Evolutionary conservation across 2,888 invertebrate species (phyloP).

Genomic region (Metellina segmentata): DNA sequence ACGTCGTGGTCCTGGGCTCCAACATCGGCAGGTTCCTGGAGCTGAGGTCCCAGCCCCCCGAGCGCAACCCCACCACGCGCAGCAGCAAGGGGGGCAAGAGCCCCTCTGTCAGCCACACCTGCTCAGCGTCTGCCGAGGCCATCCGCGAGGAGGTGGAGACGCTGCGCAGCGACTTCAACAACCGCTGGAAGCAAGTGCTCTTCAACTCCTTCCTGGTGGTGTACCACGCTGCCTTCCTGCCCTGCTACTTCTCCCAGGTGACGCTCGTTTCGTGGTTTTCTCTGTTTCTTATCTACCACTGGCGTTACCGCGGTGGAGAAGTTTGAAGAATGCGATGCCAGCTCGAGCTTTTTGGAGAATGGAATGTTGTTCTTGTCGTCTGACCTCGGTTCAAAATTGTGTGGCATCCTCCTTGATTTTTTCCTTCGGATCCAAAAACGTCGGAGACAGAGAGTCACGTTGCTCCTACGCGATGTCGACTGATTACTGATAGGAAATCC

Average conservation of each 20-base stretch:
- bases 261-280: no score
- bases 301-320: no score
- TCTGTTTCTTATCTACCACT: no score
- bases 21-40: slow-evolving; percentile 90
- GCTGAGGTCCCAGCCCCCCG: slow-evolving; percentile 78
- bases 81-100: slow-evolving; percentile 22
- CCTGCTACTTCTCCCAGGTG: slow-evolving; percentile 93
- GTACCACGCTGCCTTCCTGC: slow-evolving; percentile 93
- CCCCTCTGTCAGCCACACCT: slow-evolving; percentile 80
- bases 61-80: slow-evolving; percentile 20
- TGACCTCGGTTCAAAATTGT: no score
- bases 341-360: no score
- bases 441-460: no score
- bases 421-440: no score
- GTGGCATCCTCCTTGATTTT: no score
- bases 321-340: no score
- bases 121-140: slow-evolving; percentile 81
- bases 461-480: no score
- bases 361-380: no score
- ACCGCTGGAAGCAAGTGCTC: slow-evolving; percentile 92
- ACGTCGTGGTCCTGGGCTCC: slow-evolving; percentile 90
- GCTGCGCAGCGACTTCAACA: slow-evolving; percentile 92
- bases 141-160: slow-evolving; percentile 91
- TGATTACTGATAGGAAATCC: no score
- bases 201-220: slow-evolving; percentile 91